phyloP scores from a whole-genome alignment of 2,888 invertebrate genomes.

The Branchellion lobata region DNA sequence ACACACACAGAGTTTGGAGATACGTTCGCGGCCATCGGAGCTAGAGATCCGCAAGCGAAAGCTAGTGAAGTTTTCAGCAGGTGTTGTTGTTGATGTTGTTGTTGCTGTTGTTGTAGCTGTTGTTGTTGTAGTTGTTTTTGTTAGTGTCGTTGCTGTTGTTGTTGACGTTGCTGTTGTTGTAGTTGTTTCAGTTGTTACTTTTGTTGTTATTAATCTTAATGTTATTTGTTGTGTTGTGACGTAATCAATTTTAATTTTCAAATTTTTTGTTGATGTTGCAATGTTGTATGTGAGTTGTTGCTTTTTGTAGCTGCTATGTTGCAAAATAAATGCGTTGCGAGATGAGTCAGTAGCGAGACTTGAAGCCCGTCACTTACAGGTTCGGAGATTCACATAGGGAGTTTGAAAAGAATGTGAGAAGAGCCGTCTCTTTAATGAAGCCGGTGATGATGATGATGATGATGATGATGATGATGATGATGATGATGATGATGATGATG shows the following conservation, averaged over 20 bases:
- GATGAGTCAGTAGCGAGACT: no score
- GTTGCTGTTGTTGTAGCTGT: no score
- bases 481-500: constrained; percentile 17
- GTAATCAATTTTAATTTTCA: no score
- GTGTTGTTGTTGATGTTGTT: no score
- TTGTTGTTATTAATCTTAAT: no score
- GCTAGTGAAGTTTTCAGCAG: constrained; percentile 88
- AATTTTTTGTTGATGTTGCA: not conserved
- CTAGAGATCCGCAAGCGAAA: constrained; percentile 88
- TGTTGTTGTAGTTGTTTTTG: no score
- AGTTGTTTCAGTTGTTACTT: no score
- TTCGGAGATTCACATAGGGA: constrained; percentile 91
- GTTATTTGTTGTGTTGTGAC: no score
- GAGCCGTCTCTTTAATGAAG: constrained; percentile 84
- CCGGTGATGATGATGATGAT: constrained; percentile 69
- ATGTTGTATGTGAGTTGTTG: not conserved
- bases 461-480: not conserved
- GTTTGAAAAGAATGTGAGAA: constrained; percentile 84
- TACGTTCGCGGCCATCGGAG: constrained; percentile 88
- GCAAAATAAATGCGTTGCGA: no score
- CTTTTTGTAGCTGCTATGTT: no score
- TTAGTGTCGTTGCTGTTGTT: no score
- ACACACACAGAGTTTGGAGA: constrained; percentile 80
- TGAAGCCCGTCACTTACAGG: constrained; percentile 61
- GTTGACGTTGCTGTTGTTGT: no score